Evolutionary conservation across 2,888 invertebrate species (phyloP).

Genomic region (Cancer borealis): DNA sequence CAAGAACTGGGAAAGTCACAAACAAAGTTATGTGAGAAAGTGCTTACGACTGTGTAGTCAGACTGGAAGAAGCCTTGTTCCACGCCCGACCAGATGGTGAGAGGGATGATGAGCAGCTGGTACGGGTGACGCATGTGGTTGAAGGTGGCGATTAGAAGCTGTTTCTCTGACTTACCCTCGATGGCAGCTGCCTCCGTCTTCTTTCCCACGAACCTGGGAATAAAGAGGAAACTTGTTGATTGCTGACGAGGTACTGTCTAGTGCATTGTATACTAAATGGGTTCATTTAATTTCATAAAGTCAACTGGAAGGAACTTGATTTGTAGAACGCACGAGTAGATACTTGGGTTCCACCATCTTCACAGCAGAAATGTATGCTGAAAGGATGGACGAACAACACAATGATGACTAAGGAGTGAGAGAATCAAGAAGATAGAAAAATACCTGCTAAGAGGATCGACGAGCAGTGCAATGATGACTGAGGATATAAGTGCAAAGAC

Average conservation of each 20-base stretch:
- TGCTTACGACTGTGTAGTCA: slow-evolving; percentile 81
- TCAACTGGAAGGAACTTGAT: background rate
- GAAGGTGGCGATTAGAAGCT: slow-evolving; percentile 91
- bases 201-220: background rate
- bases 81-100: slow-evolving; percentile 98
- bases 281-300: background rate
- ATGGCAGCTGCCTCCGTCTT: slow-evolving; percentile 15
- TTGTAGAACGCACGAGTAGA: background rate
- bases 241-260: background rate
- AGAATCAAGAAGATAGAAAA: background rate
- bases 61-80: slow-evolving; percentile 98
- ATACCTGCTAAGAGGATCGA: slow-evolving; percentile 93
- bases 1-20: background rate
- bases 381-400: background rate
- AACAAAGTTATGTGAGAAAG: background rate
- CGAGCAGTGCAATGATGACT: slow-evolving; percentile 90
- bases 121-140: slow-evolving; percentile 94
- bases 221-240: background rate
- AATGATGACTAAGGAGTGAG: background rate
- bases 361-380: background rate
- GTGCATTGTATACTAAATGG: background rate
- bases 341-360: background rate
- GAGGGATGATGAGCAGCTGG: slow-evolving; percentile 94
- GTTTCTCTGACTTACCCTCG: slow-evolving; percentile 84
- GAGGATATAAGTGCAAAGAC: slow-evolving; percentile 92